Base-by-base conservation (phyloP, 2,888 invertebrate genomes). In the Cremastinae sp. region DNA sequence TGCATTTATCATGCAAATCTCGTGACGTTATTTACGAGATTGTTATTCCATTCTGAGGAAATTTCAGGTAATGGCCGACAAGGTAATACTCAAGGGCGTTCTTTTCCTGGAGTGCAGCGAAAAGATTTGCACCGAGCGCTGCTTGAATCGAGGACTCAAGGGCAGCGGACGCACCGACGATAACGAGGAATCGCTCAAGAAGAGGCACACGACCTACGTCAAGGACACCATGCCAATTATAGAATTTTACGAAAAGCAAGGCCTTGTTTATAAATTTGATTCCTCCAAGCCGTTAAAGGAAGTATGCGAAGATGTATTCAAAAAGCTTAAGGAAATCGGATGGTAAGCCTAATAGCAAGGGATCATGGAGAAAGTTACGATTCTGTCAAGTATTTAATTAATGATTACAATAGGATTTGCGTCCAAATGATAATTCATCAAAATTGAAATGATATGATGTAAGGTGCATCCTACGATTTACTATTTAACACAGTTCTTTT, bases 141-240 rank as follows among this genome's bases (percentile, higher is more conserved):
- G 98, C 87, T 87, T 99, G 66, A 92, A 93, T 2, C 93, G 98
- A 76, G 98, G 98, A 0, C 94, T 95, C 59, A 94, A 94, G 51
- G 97, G 96, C 56, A 98, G 97, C 88, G 98, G 98, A 0, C 93
- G 99, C 9, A 93, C 95, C 0, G 99, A 99, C 89, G 99, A 99
- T 89, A 99, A 99, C 87, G 88, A 93, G 49, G 97, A 97, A 45
- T 95, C 95, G 82, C 90, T 98, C 55, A 93, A 94, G 82, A 97
- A 98, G 87, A 93, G 98, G 74, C 96, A 98, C 83, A 92, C 94
- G 81, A 98, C 97, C 0, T 97, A 97, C 87, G 90, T 94, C 20
- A 94, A 93, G 76, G 96, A 96, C 84, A 97, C 98, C 0, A 92
- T 96, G 92, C 98, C 98, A 0, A 97, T 99, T 78, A 94, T 98